Percentiles rank a stretch among this genome's conserved stretches.
Evolutionary conservation across 2,797 vertebrate species (phyloP).

Genomic region (Rhincodon typus): DNA sequence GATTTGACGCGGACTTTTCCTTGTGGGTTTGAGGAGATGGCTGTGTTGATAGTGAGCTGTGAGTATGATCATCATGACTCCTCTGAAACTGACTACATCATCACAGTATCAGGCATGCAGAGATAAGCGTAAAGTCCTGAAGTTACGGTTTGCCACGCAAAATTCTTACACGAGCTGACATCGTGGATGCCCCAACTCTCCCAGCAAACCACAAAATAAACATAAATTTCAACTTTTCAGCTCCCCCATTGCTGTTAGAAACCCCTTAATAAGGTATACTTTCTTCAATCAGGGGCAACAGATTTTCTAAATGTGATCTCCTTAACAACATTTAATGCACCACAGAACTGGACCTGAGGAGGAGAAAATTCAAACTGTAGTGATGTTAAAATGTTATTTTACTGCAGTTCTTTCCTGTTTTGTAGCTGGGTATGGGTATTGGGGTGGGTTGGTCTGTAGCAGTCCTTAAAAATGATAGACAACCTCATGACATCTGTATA

Average conservation of each 20-base stretch:
- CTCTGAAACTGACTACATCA: background rate
- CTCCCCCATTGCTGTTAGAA: background rate
- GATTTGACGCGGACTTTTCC: background rate
- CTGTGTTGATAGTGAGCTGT: background rate
- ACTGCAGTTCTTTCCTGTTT: no score
- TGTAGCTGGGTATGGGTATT: no score
- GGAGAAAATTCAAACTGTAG: background rate
- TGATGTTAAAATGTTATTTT: background rate
- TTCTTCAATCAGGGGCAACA: background rate
- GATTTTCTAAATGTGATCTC: background rate
- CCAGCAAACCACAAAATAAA: background rate
- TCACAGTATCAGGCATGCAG: no score
- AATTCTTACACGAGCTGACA: background rate
- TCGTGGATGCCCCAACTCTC: no score
- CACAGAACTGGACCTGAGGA: background rate
- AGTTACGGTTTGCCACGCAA: background rate
- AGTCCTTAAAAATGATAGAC: no score
- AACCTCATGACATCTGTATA: no score
- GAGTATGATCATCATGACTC: background rate
- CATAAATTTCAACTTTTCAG: background rate
- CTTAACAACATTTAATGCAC: background rate
- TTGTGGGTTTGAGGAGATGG: background rate
- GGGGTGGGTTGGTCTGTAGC: no score
- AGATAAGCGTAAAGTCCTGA: background rate
- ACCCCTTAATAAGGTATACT: background rate